Evolutionary conservation across 2,797 vertebrate genomes (phyloP), one percentile per base, ranked within the genome.

Genomic region (Xerus rutilus): DNA sequence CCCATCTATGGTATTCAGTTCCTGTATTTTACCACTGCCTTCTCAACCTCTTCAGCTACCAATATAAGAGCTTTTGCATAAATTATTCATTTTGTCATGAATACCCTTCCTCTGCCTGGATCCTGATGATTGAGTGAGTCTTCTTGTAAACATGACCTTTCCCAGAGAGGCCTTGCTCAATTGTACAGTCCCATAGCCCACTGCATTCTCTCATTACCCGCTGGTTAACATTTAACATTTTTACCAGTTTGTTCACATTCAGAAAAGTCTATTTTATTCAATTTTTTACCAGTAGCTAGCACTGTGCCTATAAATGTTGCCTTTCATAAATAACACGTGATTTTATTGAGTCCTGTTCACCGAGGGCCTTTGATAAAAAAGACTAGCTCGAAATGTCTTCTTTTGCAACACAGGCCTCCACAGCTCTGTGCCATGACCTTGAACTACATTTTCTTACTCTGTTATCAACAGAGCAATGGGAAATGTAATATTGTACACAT

Each of bases 231-330:
- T 10, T 35, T 79, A 39, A 62, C 32, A 79, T 82, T 84, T 89
- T 67, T 43, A 74, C 7, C 62, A 83, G 25, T 15, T 15, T 81
- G 3, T 84, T 92, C 52, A 39, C 45, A 59, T 92, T 30, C 3
- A 59, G 52, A 45, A 95, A 93, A 84, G 23, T 81, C 17, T 69
- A 28, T 47, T 81, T 45, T 70, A 45, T 70, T 57, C 49, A 89
- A 3, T 9, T 45, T 20, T 86, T 14, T 67, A 39, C 86, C 15
- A 49, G 45, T n/a, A 52, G 21, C 64, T 35, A n/a, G 8, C 28
- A 65, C 6, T 52, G 12, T 65, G 32, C 18, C 52, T 62, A 5
- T 67, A 45, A 89, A 89, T 11, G 17, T 39, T 47, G 18, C 13
- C 43, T 14, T 86, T 91, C 86, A 47, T 35, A n/a, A 74, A 57